A percentile compares a stretch with the other conserved stretches of the same genome.
These are phyloP conservation scores for Rhinolophus sinicus DNA, from an alignment of 2,113 vertebrate genomes.

Conservation along the genomic window DNA sequence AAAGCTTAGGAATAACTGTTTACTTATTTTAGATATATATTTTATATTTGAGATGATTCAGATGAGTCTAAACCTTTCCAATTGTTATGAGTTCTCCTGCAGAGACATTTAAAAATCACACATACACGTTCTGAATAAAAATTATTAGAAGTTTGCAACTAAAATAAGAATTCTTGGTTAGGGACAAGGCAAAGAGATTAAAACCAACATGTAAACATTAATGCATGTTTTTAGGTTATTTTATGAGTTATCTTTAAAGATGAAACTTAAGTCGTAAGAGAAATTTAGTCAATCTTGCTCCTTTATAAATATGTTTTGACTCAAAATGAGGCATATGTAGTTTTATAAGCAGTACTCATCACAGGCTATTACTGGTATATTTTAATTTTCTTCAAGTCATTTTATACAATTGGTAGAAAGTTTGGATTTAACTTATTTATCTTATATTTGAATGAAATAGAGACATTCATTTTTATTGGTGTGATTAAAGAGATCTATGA, in stretches of 20 bases:
- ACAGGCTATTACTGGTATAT: neutral
- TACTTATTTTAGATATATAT: neutral
- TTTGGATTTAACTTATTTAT: neutral
- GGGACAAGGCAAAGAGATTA: neutral
- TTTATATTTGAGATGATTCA: neutral
- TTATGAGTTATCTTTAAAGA: neutral
- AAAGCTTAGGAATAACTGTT: neutral
- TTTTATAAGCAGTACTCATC: neutral
- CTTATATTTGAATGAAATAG: neutral
- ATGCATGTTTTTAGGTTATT: neutral
- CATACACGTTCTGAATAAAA: neutral
- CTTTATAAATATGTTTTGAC: neutral
- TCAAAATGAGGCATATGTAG: neutral
- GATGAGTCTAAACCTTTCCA: neutral
- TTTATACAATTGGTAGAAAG: neutral
- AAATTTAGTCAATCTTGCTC: neutral
- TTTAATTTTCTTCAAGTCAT: neutral
- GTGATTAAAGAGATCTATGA: neutral
- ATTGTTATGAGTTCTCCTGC: neutral
- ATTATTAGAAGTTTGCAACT: neutral
- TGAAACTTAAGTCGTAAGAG: neutral
- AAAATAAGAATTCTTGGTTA: neutral
- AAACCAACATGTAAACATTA: neutral
- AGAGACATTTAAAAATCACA: constrained; percentile 3
- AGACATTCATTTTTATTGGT: neutral